Base-by-base conservation (phyloP, 2,113 vertebrate species). In the Plecotus auritus region DNA sequence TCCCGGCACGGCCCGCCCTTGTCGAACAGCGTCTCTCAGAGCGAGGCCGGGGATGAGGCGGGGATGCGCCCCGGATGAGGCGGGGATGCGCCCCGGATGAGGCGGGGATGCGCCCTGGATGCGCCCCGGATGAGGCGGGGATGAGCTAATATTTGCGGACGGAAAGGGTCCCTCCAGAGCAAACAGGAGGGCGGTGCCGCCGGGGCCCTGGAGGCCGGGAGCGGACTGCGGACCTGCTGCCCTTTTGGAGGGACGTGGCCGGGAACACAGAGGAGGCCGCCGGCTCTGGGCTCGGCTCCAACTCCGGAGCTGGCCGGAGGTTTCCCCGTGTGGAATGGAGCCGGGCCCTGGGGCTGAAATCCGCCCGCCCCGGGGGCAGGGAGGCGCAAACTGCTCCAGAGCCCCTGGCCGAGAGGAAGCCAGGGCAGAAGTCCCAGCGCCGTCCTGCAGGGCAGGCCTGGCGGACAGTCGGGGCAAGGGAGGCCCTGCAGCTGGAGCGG, bases 281-380 rank as follows among this genome's bases (percentile, higher is more conserved):
- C 11, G 2, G 0, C 56, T 9, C 26, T 13, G 74, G 8, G 22
- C 32, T 23, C 23, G 13, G 28, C 7, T 61, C 23, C 45, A 3
- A 2, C 37, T 66, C n/a, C 10, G 1, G 42, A 37, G 67, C 26
- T 37, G 13, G 4, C 20, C 8, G 9, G 35, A 56, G 26, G 16
- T 3, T n/a, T 13, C 59, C 61, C 61, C 0, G 6, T 14, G 7
- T 4, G 0, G 69, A 37, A 14, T 4, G 26, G 17, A 30, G 64
- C 56, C 7, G 22, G 56, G 3, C 45, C 16, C 28, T 10, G 0
- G 17, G 72, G 64, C 2, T 8, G 40, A 22, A 23, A 5, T n/a
- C 37, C 0, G 1, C 0, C 16, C 14, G 9, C 20, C 30, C 6
- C 0, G 4, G 5, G n/a, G 32, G 2, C 18, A 32, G 9, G 40